Percentiles rank a stretch among this genome's conserved stretches.
Evolutionary conservation across 1,140 invertebrate genomes (phyloP).

Genomic region (Panonychus citri): DNA sequence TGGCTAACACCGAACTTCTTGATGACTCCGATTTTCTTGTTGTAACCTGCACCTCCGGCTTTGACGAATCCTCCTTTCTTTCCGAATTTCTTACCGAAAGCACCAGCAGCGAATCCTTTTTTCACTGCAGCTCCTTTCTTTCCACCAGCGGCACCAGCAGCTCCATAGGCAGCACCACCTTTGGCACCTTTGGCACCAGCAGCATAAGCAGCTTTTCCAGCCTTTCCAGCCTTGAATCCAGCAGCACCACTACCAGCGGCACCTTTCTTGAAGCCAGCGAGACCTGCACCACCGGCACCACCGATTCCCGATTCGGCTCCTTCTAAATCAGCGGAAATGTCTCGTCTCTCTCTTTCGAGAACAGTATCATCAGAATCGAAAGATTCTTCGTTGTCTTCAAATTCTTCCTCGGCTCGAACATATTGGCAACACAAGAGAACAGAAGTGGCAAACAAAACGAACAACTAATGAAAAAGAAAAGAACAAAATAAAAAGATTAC

Average conservation of each 20-base stretch:
- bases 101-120: conserved; percentile 1
- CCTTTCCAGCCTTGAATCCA: not conserved
- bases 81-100: not conserved
- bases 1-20: conserved; percentile 6
- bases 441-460: too few relatives aligned
- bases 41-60: conserved; percentile 6
- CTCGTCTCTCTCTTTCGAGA: not conserved
- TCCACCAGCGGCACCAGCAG: not conserved
- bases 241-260: not conserved
- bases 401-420: too few relatives aligned
- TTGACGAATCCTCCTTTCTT: conserved; percentile 7
- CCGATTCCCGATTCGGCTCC: conserved; percentile 1
- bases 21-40: conserved; percentile 7
- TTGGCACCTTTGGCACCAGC: not conserved
- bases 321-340: not conserved
- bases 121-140: conserved; percentile 1
- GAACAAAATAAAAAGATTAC: too few relatives aligned
- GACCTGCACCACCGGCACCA: conserved; percentile 2
- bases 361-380: too few relatives aligned
- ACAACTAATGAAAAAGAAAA: too few relatives aligned
- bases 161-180: conserved; percentile 2
- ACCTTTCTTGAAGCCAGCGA: not conserved
- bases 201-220: not conserved
- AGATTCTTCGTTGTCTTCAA: too few relatives aligned
- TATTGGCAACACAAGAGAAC: too few relatives aligned